A percentile compares a stretch with the other conserved stretches of the same genome.
These are phyloP conservation scores for Sphaeridia pumilis DNA, from an alignment of 2,888 invertebrate species.

Conservation along the genomic window DNA sequence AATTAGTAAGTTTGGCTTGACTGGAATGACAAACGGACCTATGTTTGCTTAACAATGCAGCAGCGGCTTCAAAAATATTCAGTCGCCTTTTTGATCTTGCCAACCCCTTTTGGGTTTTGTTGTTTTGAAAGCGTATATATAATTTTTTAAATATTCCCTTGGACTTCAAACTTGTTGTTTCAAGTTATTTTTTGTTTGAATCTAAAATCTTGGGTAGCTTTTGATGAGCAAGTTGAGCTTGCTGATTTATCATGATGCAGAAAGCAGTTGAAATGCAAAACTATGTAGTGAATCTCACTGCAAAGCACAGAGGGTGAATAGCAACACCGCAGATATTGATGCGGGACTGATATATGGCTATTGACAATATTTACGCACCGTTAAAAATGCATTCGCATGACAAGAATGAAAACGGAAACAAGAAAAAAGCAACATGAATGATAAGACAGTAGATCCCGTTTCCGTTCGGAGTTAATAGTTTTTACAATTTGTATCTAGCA, in stretches of 20 bases:
- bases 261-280: too few relatives aligned
- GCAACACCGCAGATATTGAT: too few relatives aligned
- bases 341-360: too few relatives aligned
- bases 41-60: constrained; percentile 28
- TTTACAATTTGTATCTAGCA: not conserved
- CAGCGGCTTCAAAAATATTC: constrained; percentile 31
- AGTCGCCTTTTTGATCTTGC: constrained; percentile 20
- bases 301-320: not conserved
- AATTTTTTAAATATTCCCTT: too few relatives aligned
- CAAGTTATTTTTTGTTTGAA: too few relatives aligned
- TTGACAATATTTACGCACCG: not conserved
- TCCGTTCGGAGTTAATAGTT: not conserved
- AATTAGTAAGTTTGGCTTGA: constrained; percentile 36
- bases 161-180: too few relatives aligned
- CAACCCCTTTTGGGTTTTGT: constrained; percentile 19
- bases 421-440: not conserved
- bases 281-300: not conserved
- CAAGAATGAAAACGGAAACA: not conserved
- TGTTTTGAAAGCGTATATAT: too few relatives aligned
- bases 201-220: too few relatives aligned
- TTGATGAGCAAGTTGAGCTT: too few relatives aligned
- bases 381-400: not conserved
- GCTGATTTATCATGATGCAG: too few relatives aligned
- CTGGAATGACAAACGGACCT: constrained; percentile 10
- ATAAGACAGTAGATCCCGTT: not conserved